A percentile compares a stretch with the other conserved stretches of the same genome.
Conservation (phyloP, 2,888 invertebrate genomes). For the Drosophila kanekoi region DNA sequence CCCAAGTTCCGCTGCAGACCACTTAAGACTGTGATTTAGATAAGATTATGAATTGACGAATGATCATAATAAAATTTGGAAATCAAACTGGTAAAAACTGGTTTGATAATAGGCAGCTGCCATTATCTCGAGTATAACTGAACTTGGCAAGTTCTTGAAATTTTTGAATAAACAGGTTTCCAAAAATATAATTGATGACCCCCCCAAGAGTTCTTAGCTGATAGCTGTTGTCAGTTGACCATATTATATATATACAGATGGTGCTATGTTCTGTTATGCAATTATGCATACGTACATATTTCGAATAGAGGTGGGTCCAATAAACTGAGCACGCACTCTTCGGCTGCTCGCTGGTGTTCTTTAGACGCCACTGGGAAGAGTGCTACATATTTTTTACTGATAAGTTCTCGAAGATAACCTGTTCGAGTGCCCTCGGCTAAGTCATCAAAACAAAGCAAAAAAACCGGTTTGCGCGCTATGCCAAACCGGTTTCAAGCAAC, state of each 20-base stretch:
- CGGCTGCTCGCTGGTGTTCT: slow-evolving; percentile 38
- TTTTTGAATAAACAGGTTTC: slow-evolving; percentile 3
- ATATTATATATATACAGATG: slow-evolving; percentile 6
- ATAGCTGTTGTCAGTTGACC: slow-evolving; percentile 40
- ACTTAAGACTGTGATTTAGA: slow-evolving; percentile 16
- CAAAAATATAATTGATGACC: slow-evolving; percentile 15
- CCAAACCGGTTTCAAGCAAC: slow-evolving; percentile 61
- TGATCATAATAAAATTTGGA: slow-evolving; percentile 1
- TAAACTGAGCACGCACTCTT: slow-evolving; percentile 50
- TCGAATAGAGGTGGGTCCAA: slow-evolving; percentile 2
- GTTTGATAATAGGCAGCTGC: not conserved
- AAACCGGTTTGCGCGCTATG: slow-evolving; percentile 60
- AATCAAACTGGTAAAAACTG: slow-evolving; percentile 17
- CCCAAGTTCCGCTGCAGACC: not conserved
- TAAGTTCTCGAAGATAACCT: slow-evolving; percentile 61
- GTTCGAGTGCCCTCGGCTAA: slow-evolving; percentile 50
- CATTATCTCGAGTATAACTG: slow-evolving; percentile 5
- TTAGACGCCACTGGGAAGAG: slow-evolving; percentile 28
- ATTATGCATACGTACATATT: slow-evolving; percentile 2
- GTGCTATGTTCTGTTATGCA: slow-evolving; percentile 27
- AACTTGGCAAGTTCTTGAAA: slow-evolving; percentile 11
- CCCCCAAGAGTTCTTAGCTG: slow-evolving; percentile 16
- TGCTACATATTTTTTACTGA: slow-evolving; percentile 21
- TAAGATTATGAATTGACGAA: slow-evolving; percentile 23
- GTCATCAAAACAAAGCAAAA: slow-evolving; percentile 36